Evolutionary conservation across 30 jellyfish, hydroid and myxozoan species (phyloP), one percentile per base, ranked within the genome.

Genomic region (Pelagia noctiluca): DNA sequence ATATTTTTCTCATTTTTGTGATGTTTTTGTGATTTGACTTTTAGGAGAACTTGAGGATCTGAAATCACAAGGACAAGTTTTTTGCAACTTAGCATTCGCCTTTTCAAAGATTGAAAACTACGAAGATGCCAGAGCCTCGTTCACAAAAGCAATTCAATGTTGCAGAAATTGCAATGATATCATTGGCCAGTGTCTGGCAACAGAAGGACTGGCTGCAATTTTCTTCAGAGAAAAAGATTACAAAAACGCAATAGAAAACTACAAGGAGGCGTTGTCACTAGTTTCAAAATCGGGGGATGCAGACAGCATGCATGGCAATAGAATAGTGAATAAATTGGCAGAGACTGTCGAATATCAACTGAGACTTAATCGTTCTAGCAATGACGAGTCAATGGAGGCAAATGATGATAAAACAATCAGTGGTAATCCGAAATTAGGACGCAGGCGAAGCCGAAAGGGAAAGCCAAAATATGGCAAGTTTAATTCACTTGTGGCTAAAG

Each of bases 151-250:
- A 5, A 83, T 87, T 19, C 87, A 88, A 81, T 74, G 90, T 25
- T 80, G 96, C 82, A 75, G 82, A 34, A 94, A 93, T 21, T 63
- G 94, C 71, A 91, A 92, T 1, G 96, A 93, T 35, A 74, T 50
- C 26, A 71, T 74, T 22, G 96, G 94, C 13, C 96, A 85, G 37
- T 82, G 83, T 35, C 52, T 88, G 35, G 98, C 98, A 4, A 85
- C 96, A 0, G 98, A 92, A 67, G 98, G 97, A 64, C 65, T 92
- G 30, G 98, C 96, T 18, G 96, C 98, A 18, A 75, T 86, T 0
- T 65, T 74, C 53, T 92, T 79, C 75, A 76, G 96, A 60, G 72
- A 72, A 61, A 54, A 47, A 35, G 84, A 92, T 38, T 92, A 86
- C 80, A 88, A 92, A 28, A 74, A 79, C 37, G 95, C 98, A 3